Conservation (phyloP, 2,113 vertebrate genomes). For the Atherinomorus stipes region DNA sequence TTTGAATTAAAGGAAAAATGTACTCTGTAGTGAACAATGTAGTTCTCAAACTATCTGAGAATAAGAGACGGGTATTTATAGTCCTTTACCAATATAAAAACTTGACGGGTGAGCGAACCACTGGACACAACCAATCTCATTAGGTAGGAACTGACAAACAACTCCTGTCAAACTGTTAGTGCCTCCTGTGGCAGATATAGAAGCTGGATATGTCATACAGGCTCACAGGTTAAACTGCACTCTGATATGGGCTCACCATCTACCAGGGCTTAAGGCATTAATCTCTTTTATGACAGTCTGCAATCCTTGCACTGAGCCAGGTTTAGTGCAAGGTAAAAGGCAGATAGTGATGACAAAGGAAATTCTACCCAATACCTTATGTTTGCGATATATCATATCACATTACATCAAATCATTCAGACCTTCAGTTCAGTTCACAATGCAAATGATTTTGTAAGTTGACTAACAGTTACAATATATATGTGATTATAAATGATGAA, state of each 20-base stretch:
- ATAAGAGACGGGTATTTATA: conserved; percentile 54
- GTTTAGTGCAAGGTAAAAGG: conserved; percentile 53
- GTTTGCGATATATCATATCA: conserved; percentile 30
- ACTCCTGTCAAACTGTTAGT: conserved; percentile 75
- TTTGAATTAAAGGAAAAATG: no score
- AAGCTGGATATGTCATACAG: conserved; percentile 61
- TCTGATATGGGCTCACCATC: conserved; percentile 61
- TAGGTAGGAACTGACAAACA: conserved; percentile 74
- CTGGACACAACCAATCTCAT: conserved; percentile 68
- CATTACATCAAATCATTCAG: conserved; percentile 3
- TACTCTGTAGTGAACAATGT: conserved; percentile 12
- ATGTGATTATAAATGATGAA: conserved; percentile 15
- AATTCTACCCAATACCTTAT: conserved; percentile 8
- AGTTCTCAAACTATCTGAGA: conserved; percentile 20
- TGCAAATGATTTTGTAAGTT: background rate
- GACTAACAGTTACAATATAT: background rate
- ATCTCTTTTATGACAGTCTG: conserved; percentile 74
- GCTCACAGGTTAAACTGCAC: conserved; percentile 70
- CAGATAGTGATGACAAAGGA: conserved; percentile 37
- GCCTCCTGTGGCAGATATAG: conserved; percentile 70
- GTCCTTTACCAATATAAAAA: conserved; percentile 35
- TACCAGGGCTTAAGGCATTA: conserved; percentile 61
- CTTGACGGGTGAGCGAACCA: conserved; percentile 34
- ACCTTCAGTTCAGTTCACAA: background rate
- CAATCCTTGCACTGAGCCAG: conserved; percentile 11